Base-by-base conservation (phyloP, 1,140 invertebrate genomes). In the Telenomus remus region DNA sequence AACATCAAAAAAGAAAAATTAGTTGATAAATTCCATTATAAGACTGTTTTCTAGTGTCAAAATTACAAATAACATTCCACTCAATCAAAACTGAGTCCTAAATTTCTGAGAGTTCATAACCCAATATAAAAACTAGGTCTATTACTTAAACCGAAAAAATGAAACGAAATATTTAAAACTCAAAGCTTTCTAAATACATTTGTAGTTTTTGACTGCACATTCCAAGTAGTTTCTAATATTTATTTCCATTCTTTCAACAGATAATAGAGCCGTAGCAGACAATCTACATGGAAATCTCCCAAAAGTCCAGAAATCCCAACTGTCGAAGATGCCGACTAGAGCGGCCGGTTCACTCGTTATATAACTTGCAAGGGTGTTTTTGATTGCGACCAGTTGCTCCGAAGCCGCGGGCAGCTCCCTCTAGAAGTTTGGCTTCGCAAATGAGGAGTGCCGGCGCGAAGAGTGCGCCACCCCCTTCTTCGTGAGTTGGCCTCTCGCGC, bases 281-380 rank as follows among this genome's bases (percentile, higher is more conserved):
- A 11, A 13, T 44, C 7, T 44, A 13, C 8, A 3, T 13, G n/a
- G 11, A 44, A 13, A 12, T 44, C 13, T 44, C 43, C 43, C 43
- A 8, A 44, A n/a, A 8, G 7, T 44, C n/a, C 4, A 11, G 39
- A 8, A 43, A 4, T 43, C 57, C 56, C 53, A 19, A 27, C 46
- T 63, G n/a, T 42, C 15, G 7, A 57, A 10, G 39, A 47, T 39
- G 33, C n/a, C 50, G 34, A 27, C 39, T 15, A 6, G 43, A 33
- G 49, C 34, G 6, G 44, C 33, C 48, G 15, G 60, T 73, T 65
- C 48, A 66, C 66, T 61, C 42, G 70, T 61, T 73, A 66, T 46
- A 42, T 73, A 73, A 65, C 44, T 11, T 14, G 13, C 44, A 50
- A 66, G 56, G 70, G 70, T 73, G 70, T 73, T 61, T 64, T 66